Percentiles rank a stretch among this genome's conserved stretches.
These are phyloP conservation scores for Rhagophthalmus giganteus DNA, from an alignment of 2,888 invertebrate species.

Conservation along the genomic window DNA sequence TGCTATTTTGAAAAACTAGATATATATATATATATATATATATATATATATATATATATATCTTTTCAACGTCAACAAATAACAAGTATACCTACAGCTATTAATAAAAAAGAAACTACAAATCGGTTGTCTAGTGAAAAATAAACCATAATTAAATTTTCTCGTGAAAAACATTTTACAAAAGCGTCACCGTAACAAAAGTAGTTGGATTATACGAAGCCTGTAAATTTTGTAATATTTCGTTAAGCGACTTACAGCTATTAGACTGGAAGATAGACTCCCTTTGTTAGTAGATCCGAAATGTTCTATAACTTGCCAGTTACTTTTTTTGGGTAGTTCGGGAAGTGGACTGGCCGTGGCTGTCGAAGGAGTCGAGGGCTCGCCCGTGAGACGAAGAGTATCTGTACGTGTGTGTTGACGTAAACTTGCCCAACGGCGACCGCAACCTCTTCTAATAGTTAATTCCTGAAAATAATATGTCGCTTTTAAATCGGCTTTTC, in stretches of 20 bases:
- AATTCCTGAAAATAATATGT: conserved; percentile 43
- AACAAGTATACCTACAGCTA: too few species aligned
- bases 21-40: too few species aligned
- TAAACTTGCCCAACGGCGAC: conserved; percentile 59
- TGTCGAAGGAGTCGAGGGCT: conserved; percentile 54
- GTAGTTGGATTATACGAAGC: not conserved
- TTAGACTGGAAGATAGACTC: conserved; percentile 64
- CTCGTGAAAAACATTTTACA: too few species aligned
- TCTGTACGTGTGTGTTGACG: conserved; percentile 56
- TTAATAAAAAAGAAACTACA: too few species aligned
- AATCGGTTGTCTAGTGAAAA: too few species aligned
- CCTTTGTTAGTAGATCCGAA: conserved; percentile 66
- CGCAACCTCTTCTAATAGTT: conserved; percentile 49
- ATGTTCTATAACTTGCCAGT: conserved; percentile 91
- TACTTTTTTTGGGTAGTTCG: conserved; percentile 74
- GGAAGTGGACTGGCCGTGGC: conserved; percentile 59
- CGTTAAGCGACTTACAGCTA: conserved; percentile 59
- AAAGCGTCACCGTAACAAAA: too few species aligned
- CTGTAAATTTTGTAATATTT: not conserved
- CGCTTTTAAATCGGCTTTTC: not conserved
- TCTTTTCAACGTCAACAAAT: too few species aligned
- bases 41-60: too few species aligned
- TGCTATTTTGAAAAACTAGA: too few species aligned
- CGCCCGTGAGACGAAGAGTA: conserved; percentile 37
- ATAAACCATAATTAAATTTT: too few species aligned